phyloP scores from a whole-genome alignment of 2,888 invertebrate genomes.

The Diarsia brunnea region DNA sequence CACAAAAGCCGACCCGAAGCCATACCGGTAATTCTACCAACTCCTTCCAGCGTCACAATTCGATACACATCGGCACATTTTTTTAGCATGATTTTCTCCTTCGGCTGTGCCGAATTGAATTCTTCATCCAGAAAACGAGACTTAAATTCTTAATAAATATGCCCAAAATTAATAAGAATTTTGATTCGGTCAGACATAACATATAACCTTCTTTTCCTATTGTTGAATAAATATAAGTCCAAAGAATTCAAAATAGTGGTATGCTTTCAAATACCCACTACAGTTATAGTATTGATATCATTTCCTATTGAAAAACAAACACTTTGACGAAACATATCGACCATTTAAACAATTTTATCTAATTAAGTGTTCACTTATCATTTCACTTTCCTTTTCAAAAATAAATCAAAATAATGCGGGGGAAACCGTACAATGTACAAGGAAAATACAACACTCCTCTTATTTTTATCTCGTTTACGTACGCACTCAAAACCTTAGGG shows the following conservation, averaged over 20 bases:
- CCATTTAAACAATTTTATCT: not conserved
- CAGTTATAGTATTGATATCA: not conserved
- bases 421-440: slow-evolving; percentile 29
- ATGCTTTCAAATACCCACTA: not conserved
- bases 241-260: slow-evolving; percentile 5
- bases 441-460: slow-evolving; percentile 35
- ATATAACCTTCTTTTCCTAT: not conserved
- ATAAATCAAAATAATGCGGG: slow-evolving; percentile 10
- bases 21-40: not conserved
- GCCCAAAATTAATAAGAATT: not conserved
- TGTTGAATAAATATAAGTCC: slow-evolving; percentile 14
- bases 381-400: slow-evolving; percentile 21
- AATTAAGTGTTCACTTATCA: not conserved
- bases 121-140: not conserved
- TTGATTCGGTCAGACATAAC: not conserved
- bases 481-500: slow-evolving; percentile 28
- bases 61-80: not conserved
- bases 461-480: slow-evolving; percentile 38
- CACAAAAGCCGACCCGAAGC: not conserved
- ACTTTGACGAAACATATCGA: not conserved
- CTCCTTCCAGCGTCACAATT: not conserved
- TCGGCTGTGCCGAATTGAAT: too few relatives aligned
- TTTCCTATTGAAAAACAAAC: not conserved
- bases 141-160: not conserved
- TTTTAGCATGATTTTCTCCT: too few relatives aligned